Base-by-base conservation (phyloP, 1,140 invertebrate genomes). In the Bombus huntii region DNA sequence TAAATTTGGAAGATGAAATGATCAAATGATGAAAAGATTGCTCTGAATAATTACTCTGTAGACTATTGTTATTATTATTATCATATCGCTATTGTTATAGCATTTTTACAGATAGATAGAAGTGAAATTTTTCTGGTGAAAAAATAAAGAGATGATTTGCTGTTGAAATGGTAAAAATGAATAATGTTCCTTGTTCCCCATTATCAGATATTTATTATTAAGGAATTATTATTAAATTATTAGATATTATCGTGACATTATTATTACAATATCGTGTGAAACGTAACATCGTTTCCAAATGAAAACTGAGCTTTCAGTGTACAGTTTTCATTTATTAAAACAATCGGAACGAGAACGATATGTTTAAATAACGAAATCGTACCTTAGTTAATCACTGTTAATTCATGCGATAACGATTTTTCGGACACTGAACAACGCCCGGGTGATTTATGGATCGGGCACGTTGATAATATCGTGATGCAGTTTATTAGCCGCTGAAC, bases 401-500 rank as follows among this genome's bases (percentile, higher is more conserved):
- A 72, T 73, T 44, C 28, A 44, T 3, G 8, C 12, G 15, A 34
- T 53, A 71, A 25, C 39, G 13, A 9, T 10, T 66, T 37, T 31
- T 31, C 37, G 0, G 8, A 4, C 10, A 18, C 2, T 6, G 18
- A 53, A 57, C 31, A 53, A 59, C 28, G 6, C 6, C 9, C 18
- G 15, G 25, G 31, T 71, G 66, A 80, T 70, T 80, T 71, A 80
- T 71, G 44, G 15, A 71, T 71, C 22, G 39, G 70, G 74, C 22
- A 53, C 39, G 39, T 62, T 66, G 81, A 81, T 81, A 72, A 31
- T 65, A 82, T 76, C 18, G 18, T 47, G 44, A 83, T 44, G 9
- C 39, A 25, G 72, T 83, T 83, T 83, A 83, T 83, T 83, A 83
- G 44, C 28, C 8, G 66, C 6, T 59, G 39, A 42, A 62, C 70